These are phyloP conservation scores for Clarias batrachus DNA, from an alignment of 2,113 vertebrate species.

Conservation along the genomic window DNA sequence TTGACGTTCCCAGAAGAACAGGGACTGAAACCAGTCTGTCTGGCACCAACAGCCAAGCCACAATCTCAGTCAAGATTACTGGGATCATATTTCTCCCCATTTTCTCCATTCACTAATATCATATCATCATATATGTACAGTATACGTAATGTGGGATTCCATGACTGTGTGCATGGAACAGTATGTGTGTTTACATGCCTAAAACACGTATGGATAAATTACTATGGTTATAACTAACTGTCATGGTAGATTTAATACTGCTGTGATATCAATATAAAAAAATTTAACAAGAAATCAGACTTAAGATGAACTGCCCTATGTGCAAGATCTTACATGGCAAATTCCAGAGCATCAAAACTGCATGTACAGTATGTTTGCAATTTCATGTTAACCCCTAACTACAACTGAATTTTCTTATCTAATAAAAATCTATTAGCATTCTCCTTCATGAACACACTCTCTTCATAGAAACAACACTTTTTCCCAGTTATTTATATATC, in stretches of 20 bases:
- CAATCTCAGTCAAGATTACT: background rate
- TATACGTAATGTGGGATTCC: background rate
- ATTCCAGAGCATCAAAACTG: background rate
- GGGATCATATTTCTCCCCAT: background rate
- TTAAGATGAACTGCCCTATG: background rate
- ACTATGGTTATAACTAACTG: background rate
- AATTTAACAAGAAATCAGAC: background rate
- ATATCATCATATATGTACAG: background rate
- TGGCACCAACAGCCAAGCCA: background rate
- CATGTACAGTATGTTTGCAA: background rate
- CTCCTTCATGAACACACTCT: background rate
- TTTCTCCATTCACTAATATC: background rate
- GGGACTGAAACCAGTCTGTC: constrained; percentile 1
- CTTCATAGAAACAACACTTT: background rate
- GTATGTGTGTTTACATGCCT: background rate
- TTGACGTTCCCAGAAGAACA: background rate
- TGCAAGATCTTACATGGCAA: background rate
- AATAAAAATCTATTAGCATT: background rate
- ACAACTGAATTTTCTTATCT: background rate
- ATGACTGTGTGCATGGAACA: background rate
- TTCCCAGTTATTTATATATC: background rate
- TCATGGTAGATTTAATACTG: background rate
- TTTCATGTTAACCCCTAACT: background rate
- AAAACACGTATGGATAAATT: background rate
- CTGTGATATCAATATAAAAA: background rate